Base-by-base conservation (phyloP, 2,113 vertebrate genomes). In the Saguinus midas region DNA sequence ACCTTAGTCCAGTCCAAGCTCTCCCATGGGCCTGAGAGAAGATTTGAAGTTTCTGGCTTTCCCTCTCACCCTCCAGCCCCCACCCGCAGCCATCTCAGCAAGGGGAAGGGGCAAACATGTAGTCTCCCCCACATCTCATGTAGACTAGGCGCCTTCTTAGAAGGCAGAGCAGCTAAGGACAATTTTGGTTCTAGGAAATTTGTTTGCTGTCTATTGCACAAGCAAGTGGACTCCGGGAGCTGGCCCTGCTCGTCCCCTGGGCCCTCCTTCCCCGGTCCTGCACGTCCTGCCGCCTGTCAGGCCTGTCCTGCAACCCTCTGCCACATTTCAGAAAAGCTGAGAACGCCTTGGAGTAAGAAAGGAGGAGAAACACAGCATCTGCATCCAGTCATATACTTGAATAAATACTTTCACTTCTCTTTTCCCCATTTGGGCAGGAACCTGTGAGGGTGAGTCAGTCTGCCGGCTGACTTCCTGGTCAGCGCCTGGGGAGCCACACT, bases 401-500 rank as follows among this genome's bases (percentile, higher is more conserved):
- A 13, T 0, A 91, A 45, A 61, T 93, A 83, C 72, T 97, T 98
- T 98, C 96, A 66, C 86, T 98, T 98, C 21, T 68, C 10, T 83
- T 95, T 98, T 96, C 93, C 76, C 37, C 12, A 0, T 43, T 1
- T 16, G 90, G 97, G 96, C 18, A 91, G 97, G 90, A 96, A 52
- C 23, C 1, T 6, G 13, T 3, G 2, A 4, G 72, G 58, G 5
- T 64, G 25, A 27, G 40, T 45, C 64, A 68, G 18, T 52, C 6
- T 5, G 1, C 25, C 5, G 9, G 4, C 50, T 13, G 29, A 81
- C 85, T 96, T 97, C 96, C 96, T 97, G 88, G 32, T 52, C 13
- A 0, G 66, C 23, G 16, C 37, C 45, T 35, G 0, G 25, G 17
- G 12, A 12, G 25, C 48, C 25, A 25, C 76, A 1, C 23, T 0